phyloP scores from a whole-genome alignment of 2,113 vertebrate species.

The Lethenteron reissneri region DNA sequence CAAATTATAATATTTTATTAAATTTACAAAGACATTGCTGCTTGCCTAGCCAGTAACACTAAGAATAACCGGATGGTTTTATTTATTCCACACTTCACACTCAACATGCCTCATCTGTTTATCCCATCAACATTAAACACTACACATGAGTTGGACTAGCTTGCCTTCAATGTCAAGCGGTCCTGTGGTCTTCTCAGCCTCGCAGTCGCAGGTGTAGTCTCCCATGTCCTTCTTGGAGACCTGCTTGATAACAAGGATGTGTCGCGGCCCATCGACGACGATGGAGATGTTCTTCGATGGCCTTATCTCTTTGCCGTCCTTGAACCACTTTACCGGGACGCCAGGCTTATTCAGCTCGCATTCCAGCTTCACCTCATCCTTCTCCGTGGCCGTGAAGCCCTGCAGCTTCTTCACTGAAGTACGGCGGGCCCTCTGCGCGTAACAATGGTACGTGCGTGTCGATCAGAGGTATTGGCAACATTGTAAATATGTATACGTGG shows the following conservation, averaged over 20 bases:
- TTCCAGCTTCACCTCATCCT: slow-evolving; percentile 2
- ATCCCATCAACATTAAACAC: too few species aligned
- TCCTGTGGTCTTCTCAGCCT: slow-evolving; percentile 5
- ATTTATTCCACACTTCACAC: too few species aligned
- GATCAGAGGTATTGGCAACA: too few species aligned
- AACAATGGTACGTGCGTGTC: too few species aligned
- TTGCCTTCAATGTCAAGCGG: not conserved
- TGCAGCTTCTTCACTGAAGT: slow-evolving; percentile 4
- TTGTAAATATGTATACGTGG: too few species aligned
- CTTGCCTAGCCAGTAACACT: too few species aligned
- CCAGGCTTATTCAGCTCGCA: not conserved
- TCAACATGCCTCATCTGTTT: too few species aligned
- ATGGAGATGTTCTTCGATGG: slow-evolving; percentile 3
- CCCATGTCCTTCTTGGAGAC: not conserved
- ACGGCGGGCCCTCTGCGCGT: not conserved
- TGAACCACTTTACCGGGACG: slow-evolving; percentile 1
- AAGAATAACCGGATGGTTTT: too few species aligned
- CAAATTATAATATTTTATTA: too few species aligned
- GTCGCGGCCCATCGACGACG: not conserved
- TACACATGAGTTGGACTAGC: not conserved
- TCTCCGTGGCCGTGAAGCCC: slow-evolving; percentile 1
- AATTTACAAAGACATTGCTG: too few species aligned
- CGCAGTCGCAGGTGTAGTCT: not conserved
- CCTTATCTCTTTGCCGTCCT: not conserved
- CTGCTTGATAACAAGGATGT: not conserved